A percentile compares a stretch with the other conserved stretches of the same genome.
Conservation (phyloP, 1,140 invertebrate genomes). For the Amyelois transitella region DNA sequence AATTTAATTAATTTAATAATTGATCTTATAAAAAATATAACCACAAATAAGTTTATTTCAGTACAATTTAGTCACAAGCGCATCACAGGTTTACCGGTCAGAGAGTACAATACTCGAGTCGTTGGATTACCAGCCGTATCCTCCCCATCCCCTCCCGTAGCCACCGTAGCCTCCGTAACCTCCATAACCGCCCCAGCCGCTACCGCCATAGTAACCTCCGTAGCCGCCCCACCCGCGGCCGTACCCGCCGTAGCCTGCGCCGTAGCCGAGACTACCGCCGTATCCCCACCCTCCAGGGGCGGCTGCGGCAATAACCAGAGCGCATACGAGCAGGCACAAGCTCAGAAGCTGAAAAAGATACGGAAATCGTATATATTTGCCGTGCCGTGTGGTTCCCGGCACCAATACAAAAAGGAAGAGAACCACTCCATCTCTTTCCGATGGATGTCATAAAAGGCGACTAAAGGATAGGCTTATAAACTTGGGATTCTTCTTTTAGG, state of each 20-base stretch:
- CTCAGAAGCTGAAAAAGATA: constrained; percentile 4
- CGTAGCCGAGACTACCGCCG: background rate
- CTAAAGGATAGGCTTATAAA: no score
- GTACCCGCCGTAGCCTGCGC: constrained; percentile 1
- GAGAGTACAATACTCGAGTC: background rate
- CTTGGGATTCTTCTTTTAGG: no score
- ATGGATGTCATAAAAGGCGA: no score
- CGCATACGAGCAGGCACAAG: constrained; percentile 1
- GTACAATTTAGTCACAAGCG: background rate
- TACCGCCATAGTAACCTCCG: background rate
- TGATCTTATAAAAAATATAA: no score
- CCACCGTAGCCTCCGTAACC: background rate
- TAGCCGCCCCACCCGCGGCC: constrained; percentile 4
- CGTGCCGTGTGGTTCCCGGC: no score
- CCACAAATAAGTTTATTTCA: no score
- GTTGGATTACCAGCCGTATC: background rate
- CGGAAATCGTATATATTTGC: no score
- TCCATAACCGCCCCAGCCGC: background rate
- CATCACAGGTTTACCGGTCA: background rate
- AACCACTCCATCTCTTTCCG: no score
- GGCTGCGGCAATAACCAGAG: background rate
- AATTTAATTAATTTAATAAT: no score
- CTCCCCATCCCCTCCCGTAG: background rate
- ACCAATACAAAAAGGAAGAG: no score
- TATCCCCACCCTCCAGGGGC: background rate